Evolutionary conservation across 1,140 invertebrate genomes (phyloP), one percentile per base, ranked within the genome.

Genomic region (Xylocopa sonorina): DNA sequence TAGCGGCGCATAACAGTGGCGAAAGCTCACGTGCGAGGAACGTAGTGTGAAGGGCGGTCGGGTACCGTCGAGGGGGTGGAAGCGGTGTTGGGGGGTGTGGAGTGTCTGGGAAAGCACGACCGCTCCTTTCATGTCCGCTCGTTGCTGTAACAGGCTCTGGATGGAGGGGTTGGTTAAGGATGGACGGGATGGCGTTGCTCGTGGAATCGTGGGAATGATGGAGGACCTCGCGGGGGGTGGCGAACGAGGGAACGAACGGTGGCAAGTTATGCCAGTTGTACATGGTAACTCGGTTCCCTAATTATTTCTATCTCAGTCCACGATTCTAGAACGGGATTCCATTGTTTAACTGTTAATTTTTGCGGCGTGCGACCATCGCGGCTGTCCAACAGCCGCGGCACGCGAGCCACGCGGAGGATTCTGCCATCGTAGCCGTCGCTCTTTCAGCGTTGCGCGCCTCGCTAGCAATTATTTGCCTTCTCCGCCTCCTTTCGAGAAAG

Each of bases 261-360:
- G 43, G 41, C 58, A 68, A 53, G 79, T 58, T 63, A 67, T 76
- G 63, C 77, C 64, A 73, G 69, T 43, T 81, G 57, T 29, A 51
- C 83, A 74, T 78, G 78, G 72, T 78, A 82, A 83, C 76, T 58
- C 48, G 81, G 64, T 69, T 88, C 83, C 81, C 86, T 84, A 87
- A 88, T 89, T 89, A 88, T 88, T 86, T 89, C 84, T 85, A 83
- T 83, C 82, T 82, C 82, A 76, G 78, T 85, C 85, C 83, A 69
- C 58, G 83, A 86, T 80, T 83, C 76, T 85, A 86, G 84, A 84
- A 88, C 82, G 41, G 81, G 76, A 85, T 88, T 84, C 86, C 83
- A 85, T 89, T 89, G 87, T 89, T 89, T 86, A 89, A 89, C 85
- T 78, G 85, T 89, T 89, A 88, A 89, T 90, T 90, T 88, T 89